Evolutionary conservation across 1,140 invertebrate genomes (phyloP).

Genomic region (Lysiphlebus fabarum): DNA sequence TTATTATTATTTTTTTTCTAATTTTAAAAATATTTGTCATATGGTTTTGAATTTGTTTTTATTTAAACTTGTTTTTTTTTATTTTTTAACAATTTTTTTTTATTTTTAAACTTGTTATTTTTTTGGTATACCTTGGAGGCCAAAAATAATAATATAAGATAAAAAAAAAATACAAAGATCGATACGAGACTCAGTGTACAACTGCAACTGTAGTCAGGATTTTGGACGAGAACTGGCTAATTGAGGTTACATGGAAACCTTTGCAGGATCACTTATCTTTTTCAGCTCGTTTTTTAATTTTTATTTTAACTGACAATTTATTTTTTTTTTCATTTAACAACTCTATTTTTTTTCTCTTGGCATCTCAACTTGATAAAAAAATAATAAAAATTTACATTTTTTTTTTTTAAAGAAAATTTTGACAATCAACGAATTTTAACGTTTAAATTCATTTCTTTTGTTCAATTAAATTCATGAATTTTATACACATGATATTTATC

Average conservation of each 20-base stretch:
- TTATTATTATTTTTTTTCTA: background rate
- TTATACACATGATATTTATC: too few species aligned
- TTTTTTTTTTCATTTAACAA: background rate
- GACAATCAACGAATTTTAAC: conserved; percentile 9
- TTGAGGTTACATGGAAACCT: conserved; percentile 5
- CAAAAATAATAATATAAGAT: background rate
- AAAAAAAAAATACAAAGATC: background rate
- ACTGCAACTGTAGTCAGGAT: background rate
- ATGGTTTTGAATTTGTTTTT: conserved; percentile 1
- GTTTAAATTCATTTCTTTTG: too few species aligned
- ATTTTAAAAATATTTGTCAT: too few species aligned
- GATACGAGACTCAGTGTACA: background rate
- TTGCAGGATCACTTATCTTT: conserved; percentile 15
- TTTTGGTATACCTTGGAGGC: conserved; percentile 7
- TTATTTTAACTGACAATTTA: background rate
- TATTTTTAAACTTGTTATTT: background rate
- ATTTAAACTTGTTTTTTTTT: background rate
- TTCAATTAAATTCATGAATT: too few species aligned
- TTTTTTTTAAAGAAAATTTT: background rate
- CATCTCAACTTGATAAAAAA: too few species aligned
- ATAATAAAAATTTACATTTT: background rate
- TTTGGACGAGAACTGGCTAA: conserved; percentile 7
- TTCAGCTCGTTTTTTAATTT: background rate
- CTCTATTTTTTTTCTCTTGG: background rate
- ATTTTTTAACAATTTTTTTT: background rate